Percentiles rank a stretch among this genome's conserved stretches.
Evolutionary conservation across 2,113 vertebrate genomes (phyloP).

Genomic region (Pachypanchax playfairii): DNA sequence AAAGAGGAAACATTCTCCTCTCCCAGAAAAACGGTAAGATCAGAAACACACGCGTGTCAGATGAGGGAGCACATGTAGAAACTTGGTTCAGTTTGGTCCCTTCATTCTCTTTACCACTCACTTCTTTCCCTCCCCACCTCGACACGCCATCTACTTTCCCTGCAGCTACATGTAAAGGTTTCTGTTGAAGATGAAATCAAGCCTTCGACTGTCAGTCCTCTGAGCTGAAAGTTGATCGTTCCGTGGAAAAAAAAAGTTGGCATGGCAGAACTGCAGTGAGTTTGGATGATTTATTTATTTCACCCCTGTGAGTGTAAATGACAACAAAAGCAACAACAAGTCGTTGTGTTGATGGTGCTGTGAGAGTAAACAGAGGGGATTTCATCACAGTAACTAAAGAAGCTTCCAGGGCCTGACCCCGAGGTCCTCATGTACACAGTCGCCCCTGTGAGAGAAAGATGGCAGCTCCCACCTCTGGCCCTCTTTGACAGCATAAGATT

Average conservation of each 20-base stretch:
- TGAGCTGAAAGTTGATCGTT: conserved; percentile 20
- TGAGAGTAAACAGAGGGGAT: conserved; percentile 37
- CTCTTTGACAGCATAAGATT: conserved; percentile 72
- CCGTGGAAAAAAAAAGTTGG: conserved; percentile 3
- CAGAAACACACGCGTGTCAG: conserved; percentile 70
- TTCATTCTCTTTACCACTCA: conserved; percentile 22
- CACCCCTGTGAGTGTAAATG: not conserved
- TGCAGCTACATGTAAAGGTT: conserved; percentile 40
- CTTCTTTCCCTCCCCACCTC: not conserved
- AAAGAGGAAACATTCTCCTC: conserved; percentile 71
- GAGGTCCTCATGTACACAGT: conserved; percentile 54
- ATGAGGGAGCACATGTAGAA: conserved; percentile 59
- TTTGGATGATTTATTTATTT: conserved; percentile 12
- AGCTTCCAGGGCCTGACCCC: conserved; percentile 70
- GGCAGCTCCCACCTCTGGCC: conserved; percentile 68
- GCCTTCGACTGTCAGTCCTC: conserved; percentile 26
- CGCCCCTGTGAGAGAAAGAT: conserved; percentile 60
- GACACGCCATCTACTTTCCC: conserved; percentile 1
- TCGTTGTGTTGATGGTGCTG: conserved; percentile 1
- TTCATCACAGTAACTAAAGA: conserved; percentile 65
- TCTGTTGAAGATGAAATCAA: conserved; percentile 35
- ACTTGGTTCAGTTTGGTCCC: conserved; percentile 57
- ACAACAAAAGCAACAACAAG: conserved; percentile 3
- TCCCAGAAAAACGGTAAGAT: conserved; percentile 56
- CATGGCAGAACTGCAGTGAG: not conserved